phyloP scores from a whole-genome alignment of 2,113 vertebrate species.

The Poeciliopsis turrubarensis region DNA sequence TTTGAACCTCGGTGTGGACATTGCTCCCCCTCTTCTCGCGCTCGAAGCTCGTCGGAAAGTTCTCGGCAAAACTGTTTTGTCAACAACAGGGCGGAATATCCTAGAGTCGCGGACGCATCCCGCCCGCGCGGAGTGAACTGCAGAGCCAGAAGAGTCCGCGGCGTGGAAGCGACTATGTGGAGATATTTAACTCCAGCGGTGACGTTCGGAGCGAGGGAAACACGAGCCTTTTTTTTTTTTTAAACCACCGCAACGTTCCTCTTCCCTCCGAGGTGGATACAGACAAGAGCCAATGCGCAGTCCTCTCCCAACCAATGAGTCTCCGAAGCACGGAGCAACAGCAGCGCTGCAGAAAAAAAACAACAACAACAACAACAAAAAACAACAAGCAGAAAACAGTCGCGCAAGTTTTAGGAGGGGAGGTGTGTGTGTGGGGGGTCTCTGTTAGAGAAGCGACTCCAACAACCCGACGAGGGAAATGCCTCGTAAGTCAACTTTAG shows the following conservation, averaged over 20 bases:
- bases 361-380: conserved; percentile 12
- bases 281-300: conserved; percentile 57
- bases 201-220: background rate
- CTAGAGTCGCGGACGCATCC: conserved; percentile 67
- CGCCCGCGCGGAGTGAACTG: conserved; percentile 5
- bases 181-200: conserved; percentile 14
- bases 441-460: conserved; percentile 9
- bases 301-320: conserved; percentile 41
- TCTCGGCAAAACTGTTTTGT: conserved; percentile 54
- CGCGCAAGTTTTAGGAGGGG: conserved; percentile 43
- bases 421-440: too few relatives aligned
- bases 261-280: conserved; percentile 23
- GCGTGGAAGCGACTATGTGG: background rate
- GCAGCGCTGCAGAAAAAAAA: conserved; percentile 18
- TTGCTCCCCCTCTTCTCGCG: conserved; percentile 73
- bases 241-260: conserved; percentile 54
- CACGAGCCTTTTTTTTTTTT: background rate
- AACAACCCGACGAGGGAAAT: background rate
- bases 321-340: conserved; percentile 50
- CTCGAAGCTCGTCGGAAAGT: conserved; percentile 44
- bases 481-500: conserved; percentile 5
- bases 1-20: conserved; percentile 94
- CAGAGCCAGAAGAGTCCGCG: background rate
- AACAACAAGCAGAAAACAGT: conserved; percentile 13
- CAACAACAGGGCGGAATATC: conserved; percentile 48